phyloP scores from a whole-genome alignment of 2,888 invertebrate species.

The Brassicogethes aeneus region DNA sequence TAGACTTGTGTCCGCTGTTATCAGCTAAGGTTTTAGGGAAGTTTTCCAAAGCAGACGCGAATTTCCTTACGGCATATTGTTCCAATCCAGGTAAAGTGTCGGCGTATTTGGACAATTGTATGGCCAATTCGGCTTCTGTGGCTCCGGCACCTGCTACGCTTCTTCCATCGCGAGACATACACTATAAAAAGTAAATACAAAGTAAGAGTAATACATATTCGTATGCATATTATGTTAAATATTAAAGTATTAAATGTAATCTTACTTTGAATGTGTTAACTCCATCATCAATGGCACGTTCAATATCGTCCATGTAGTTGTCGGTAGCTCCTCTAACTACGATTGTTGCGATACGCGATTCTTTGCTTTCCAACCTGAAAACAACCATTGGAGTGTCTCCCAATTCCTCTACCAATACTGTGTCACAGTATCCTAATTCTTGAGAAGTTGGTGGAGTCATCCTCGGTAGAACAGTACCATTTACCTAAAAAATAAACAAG shows the following conservation, averaged over 20 bases:
- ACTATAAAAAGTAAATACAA: slow-evolving; percentile 18
- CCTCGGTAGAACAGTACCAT: slow-evolving; percentile 51
- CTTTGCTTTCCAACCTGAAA: slow-evolving; percentile 78
- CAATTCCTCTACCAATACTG: slow-evolving; percentile 83
- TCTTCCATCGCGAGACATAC: slow-evolving; percentile 40
- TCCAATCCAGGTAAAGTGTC: slow-evolving; percentile 90
- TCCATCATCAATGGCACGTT: slow-evolving; percentile 96
- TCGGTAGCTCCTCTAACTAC: slow-evolving; percentile 94
- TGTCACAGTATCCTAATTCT: slow-evolving; percentile 87
- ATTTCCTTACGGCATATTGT: slow-evolving; percentile 94
- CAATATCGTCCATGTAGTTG: slow-evolving; percentile 98
- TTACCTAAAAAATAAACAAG: slow-evolving; percentile 24
- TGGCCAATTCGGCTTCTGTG: slow-evolving; percentile 86
- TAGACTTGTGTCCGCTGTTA: slow-evolving; percentile 85
- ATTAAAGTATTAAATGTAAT: too few species aligned
- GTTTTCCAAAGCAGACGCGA: slow-evolving; percentile 78
- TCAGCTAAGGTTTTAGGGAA: slow-evolving; percentile 91
- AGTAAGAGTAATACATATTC: too few species aligned
- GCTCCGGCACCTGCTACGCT: slow-evolving; percentile 94
- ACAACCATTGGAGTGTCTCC: slow-evolving; percentile 92
- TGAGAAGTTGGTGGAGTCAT: slow-evolving; percentile 73
- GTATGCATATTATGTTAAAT: not conserved
- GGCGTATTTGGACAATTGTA: slow-evolving; percentile 76
- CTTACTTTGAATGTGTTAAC: slow-evolving; percentile 93
- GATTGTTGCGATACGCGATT: slow-evolving; percentile 86